These are phyloP conservation scores for Numenius phaeopus DNA, from an alignment of 2,797 vertebrate genomes.

Conservation along the genomic window DNA sequence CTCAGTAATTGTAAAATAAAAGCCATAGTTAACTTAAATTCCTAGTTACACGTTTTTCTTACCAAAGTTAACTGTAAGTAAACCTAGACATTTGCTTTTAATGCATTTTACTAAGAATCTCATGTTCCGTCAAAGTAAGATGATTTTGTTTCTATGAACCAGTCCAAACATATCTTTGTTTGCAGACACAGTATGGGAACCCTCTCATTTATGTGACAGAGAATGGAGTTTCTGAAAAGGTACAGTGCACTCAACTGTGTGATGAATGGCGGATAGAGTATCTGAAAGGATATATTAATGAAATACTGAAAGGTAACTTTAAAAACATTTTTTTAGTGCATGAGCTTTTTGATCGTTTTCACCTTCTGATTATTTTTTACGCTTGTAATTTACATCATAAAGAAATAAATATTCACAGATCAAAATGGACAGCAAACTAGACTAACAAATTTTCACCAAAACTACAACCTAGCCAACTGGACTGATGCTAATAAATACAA, in stretches of 20 bases:
- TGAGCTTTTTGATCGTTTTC: background rate
- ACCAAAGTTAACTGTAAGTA: background rate
- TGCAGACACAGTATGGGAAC: conserved; percentile 91
- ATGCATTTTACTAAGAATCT: background rate
- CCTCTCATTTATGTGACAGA: conserved; percentile 92
- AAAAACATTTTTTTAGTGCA: background rate
- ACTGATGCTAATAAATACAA: background rate
- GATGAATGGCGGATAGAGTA: conserved; percentile 94
- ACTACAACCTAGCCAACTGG: background rate
- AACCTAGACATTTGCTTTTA: background rate
- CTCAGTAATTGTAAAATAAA: background rate
- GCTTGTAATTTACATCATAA: background rate
- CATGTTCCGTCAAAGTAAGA: background rate
- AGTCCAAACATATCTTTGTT: background rate
- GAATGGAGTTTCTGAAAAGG: conserved; percentile 92
- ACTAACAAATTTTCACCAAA: background rate
- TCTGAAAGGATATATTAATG: conserved; percentile 91
- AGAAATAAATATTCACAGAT: background rate
- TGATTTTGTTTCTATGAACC: background rate
- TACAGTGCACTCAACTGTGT: conserved; percentile 88
- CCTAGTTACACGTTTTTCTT: background rate
- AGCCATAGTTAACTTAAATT: background rate
- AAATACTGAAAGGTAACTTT: conserved; percentile 91
- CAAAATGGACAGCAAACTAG: background rate
- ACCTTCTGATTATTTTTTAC: background rate